phyloP scores from a whole-genome alignment of 2,888 invertebrate species.

The Sinopyrophorus schimmeli region DNA sequence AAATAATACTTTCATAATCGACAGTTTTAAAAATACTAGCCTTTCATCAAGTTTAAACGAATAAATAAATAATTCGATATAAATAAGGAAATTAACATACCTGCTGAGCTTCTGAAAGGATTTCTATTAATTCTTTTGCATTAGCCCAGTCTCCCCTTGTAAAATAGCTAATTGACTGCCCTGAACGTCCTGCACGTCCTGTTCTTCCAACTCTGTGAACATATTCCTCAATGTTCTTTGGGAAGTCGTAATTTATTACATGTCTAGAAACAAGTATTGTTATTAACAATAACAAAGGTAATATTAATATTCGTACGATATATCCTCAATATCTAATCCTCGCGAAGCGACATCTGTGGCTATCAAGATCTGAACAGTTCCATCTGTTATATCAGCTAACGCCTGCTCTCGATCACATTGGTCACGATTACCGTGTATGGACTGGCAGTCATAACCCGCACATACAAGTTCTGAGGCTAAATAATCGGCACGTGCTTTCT shows the following conservation, averaged over 20 bases:
- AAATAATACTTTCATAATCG: too few species aligned
- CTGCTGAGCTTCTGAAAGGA: constrained; percentile 84
- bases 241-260: constrained; percentile 92
- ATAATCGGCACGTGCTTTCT: constrained; percentile 82
- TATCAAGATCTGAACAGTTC: constrained; percentile 78
- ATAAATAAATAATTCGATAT: too few species aligned
- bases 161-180: constrained; percentile 81
- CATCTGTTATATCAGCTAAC: constrained; percentile 78
- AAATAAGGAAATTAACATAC: too few species aligned
- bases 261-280: constrained; percentile 58
- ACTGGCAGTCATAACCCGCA: constrained; percentile 70
- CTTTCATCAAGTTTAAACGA: too few species aligned
- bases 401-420: constrained; percentile 77
- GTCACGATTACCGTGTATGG: constrained; percentile 89
- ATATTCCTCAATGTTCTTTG: constrained; percentile 93
- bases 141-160: constrained; percentile 81
- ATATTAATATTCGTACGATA: constrained; percentile 62
- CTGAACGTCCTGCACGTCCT: constrained; percentile 86
- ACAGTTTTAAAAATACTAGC: too few species aligned
- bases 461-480: constrained; percentile 78
- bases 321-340: constrained; percentile 88
- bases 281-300: neutral
- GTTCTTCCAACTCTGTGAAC: constrained; percentile 96
- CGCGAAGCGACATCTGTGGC: constrained; percentile 96
- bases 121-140: constrained; percentile 79